Evolutionary conservation across 1,140 invertebrate genomes (phyloP).

Genomic region (Homalodisca vitripennis): DNA sequence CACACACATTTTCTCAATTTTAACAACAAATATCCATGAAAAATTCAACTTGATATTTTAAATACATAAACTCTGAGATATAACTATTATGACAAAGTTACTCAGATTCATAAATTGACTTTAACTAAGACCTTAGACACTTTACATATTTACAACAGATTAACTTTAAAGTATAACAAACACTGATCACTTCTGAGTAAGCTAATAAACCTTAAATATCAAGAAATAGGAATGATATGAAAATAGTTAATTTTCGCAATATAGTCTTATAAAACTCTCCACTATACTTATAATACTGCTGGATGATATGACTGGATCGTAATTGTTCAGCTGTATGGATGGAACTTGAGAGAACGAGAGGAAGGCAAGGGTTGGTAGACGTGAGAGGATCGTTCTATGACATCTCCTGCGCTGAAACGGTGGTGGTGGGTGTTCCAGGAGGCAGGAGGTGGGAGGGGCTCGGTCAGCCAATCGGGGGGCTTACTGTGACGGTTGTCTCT

Average conservation of each 20-base stretch:
- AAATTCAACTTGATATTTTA: background rate
- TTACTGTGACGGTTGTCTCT: background rate
- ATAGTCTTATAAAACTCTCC: background rate
- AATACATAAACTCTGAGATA: background rate
- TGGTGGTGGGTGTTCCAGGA: slow-evolving; percentile 32
- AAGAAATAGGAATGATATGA: slow-evolving; percentile 16
- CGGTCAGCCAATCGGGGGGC: slow-evolving; percentile 32
- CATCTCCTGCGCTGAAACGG: slow-evolving; percentile 34
- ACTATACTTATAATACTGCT: no score
- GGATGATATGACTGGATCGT: no score
- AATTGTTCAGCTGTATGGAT: slow-evolving; percentile 35
- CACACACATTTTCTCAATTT: no score
- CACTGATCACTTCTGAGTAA: no score
- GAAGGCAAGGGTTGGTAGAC: slow-evolving; percentile 31
- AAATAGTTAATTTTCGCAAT: background rate
- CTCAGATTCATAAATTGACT: background rate
- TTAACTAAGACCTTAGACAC: background rate
- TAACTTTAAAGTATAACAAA: background rate
- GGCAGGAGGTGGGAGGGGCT: slow-evolving; percentile 32
- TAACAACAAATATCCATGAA: no score
- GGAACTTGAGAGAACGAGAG: slow-evolving; percentile 37
- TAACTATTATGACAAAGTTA: background rate
- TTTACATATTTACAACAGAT: background rate
- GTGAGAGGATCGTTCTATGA: slow-evolving; percentile 27
- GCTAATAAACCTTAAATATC: no score